Evolutionary conservation across 2,888 invertebrate genomes (phyloP).

Genomic region (Stenolophus ochropezus): DNA sequence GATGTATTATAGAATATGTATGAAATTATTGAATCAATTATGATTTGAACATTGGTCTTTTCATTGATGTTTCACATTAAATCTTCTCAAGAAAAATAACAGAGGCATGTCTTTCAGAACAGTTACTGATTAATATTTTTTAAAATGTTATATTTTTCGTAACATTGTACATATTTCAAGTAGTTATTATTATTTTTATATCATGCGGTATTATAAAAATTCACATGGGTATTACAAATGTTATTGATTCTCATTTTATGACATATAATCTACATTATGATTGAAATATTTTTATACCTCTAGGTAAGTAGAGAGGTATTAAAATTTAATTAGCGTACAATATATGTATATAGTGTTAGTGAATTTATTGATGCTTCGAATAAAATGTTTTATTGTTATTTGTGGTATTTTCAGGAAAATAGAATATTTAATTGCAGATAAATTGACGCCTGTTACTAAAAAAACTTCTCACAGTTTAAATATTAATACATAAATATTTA

Average conservation of each 20-base stretch:
- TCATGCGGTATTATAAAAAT: constrained; percentile 17
- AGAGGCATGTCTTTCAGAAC: constrained; percentile 14
- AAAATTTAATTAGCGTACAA: constrained; percentile 1
- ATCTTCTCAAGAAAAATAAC: constrained; percentile 34
- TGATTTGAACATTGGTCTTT: constrained; percentile 23
- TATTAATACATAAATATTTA: neutral
- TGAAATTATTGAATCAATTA: constrained; percentile 2
- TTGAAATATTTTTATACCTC: constrained; percentile 1
- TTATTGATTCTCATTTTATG: constrained; percentile 44
- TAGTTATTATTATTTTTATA: constrained; percentile 36
- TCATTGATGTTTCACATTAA: constrained; percentile 34
- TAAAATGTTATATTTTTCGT: neutral
- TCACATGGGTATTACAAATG: constrained; percentile 41
- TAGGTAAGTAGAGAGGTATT: constrained; percentile 9
- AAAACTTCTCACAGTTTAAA: neutral
- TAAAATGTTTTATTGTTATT: neutral
- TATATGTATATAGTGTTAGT: constrained; percentile 3
- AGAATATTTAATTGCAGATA: neutral
- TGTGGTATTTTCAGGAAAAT: constrained; percentile 32
- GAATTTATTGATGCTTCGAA: neutral
- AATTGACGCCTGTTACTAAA: neutral
- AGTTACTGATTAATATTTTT: neutral
- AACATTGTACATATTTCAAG: constrained; percentile 25
- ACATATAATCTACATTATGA: constrained; percentile 22
- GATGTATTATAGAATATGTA: constrained; percentile 19